phyloP scores from a whole-genome alignment of 2,113 vertebrate species.

The Cariama cristata region DNA sequence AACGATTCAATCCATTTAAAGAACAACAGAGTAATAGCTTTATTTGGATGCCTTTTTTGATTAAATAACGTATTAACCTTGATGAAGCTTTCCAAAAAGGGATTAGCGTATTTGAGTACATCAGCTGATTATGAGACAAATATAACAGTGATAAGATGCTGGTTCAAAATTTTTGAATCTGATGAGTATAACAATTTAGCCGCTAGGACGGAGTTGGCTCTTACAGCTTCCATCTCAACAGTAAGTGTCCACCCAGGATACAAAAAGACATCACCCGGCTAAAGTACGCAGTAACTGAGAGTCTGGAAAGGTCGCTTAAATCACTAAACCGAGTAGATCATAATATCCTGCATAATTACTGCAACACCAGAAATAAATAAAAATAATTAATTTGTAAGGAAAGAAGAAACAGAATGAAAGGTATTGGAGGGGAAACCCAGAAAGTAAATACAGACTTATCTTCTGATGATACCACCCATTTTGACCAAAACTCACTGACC shows the following conservation, averaged over 20 bases:
- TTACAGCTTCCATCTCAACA: constrained; percentile 9
- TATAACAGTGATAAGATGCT: constrained; percentile 41
- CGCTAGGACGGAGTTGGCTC: constrained; percentile 19
- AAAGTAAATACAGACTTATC: constrained; percentile 5
- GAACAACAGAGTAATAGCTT: constrained; percentile 61
- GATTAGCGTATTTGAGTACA: constrained; percentile 38
- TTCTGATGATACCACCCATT: not conserved
- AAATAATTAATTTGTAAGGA: not conserved
- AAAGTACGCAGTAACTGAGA: constrained; percentile 14
- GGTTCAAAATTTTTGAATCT: constrained; percentile 55
- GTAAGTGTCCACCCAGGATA: not conserved
- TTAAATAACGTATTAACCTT: constrained; percentile 71
- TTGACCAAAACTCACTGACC: constrained; percentile 41
- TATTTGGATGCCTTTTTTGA: constrained; percentile 61
- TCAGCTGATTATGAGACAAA: constrained; percentile 58
- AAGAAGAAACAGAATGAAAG: not conserved
- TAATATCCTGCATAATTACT: constrained; percentile 19
- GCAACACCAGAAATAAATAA: not conserved
- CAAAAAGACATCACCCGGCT: not conserved
- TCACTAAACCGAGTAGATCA: not conserved
- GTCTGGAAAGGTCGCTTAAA: not conserved
- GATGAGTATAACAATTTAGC: constrained; percentile 33
- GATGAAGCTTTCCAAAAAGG: constrained; percentile 61
- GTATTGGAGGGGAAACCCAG: not conserved
- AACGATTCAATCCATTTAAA: constrained; percentile 58